Evolutionary conservation across 2,113 vertebrate genomes (phyloP).

Genomic region (Murina feae): DNA sequence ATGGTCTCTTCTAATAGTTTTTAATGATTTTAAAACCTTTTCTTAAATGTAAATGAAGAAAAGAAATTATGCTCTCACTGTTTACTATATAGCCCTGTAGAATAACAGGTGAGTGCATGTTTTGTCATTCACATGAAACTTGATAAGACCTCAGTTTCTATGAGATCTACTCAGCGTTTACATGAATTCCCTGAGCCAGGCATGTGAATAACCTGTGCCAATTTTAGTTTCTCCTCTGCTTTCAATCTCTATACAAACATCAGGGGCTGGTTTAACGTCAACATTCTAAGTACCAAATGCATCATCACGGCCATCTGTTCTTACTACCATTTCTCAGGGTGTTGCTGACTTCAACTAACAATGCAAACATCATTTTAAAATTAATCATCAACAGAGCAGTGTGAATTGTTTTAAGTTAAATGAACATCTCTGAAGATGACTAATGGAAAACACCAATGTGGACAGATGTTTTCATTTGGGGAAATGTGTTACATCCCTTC

Average conservation of each 20-base stretch:
- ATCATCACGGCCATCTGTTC: conserved; percentile 60
- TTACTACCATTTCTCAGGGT: conserved; percentile 56
- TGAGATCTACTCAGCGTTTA: not conserved
- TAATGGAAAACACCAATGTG: conserved; percentile 68
- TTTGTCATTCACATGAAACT: conserved; percentile 4
- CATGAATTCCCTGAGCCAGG: conserved; percentile 1
- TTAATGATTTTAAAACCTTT: conserved; percentile 1
- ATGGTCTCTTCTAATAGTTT: not conserved
- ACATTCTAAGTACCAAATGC: conserved; percentile 52
- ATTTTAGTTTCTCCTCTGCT: conserved; percentile 41
- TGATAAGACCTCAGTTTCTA: not conserved
- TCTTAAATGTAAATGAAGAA: not conserved
- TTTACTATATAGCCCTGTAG: not conserved
- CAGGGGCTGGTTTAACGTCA: conserved; percentile 52
- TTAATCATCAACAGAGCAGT: conserved; percentile 66
- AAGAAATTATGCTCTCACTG: not conserved
- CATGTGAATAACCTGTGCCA: conserved; percentile 34
- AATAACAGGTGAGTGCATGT: not conserved
- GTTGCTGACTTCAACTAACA: conserved; percentile 71
- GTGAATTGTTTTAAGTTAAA: conserved; percentile 72
- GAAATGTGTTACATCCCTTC: conserved; percentile 72
- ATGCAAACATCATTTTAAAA: conserved; percentile 69
- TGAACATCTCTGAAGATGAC: conserved; percentile 69
- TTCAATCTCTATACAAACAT: conserved; percentile 25
- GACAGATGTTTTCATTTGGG: conserved; percentile 71